Conservation (phyloP, 2,113 vertebrate genomes). For the Stomatorhinus ivindoensis region DNA sequence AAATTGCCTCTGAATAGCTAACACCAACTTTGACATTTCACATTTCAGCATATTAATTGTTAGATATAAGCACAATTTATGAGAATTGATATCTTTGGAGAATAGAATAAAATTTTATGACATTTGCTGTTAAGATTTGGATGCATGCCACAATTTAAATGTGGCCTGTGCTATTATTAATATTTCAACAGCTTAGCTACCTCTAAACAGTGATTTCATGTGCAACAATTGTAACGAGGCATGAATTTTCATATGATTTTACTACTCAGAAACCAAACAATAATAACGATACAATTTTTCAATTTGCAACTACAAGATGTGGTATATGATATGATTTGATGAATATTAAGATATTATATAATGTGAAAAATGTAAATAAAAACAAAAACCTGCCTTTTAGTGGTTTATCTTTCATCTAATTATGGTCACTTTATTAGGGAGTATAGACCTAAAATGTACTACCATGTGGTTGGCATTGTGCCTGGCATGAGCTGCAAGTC, state of each 20-base stretch:
- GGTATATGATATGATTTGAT: background rate
- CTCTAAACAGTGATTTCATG: background rate
- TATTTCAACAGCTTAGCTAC: background rate
- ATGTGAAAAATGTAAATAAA: background rate
- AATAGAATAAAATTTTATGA: background rate
- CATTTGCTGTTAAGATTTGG: background rate
- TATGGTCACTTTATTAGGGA: background rate
- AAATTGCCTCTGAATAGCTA: background rate
- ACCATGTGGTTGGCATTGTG: background rate
- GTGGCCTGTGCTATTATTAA: background rate
- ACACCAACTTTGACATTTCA: background rate
- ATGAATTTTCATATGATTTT: background rate
- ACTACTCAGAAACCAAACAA: background rate
- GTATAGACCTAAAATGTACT: background rate
- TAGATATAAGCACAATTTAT: background rate
- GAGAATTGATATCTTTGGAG: background rate
- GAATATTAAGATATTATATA: background rate
- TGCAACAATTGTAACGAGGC: background rate
- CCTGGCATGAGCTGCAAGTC: background rate
- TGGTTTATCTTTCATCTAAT: background rate
- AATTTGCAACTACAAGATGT: background rate
- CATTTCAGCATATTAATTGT: background rate
- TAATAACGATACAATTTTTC: background rate
- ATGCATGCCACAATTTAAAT: background rate
- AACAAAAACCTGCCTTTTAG: background rate